Evolutionary conservation across 2,113 vertebrate species (phyloP), one percentile per base, ranked within the genome.

Genomic region (Conger conger): DNA sequence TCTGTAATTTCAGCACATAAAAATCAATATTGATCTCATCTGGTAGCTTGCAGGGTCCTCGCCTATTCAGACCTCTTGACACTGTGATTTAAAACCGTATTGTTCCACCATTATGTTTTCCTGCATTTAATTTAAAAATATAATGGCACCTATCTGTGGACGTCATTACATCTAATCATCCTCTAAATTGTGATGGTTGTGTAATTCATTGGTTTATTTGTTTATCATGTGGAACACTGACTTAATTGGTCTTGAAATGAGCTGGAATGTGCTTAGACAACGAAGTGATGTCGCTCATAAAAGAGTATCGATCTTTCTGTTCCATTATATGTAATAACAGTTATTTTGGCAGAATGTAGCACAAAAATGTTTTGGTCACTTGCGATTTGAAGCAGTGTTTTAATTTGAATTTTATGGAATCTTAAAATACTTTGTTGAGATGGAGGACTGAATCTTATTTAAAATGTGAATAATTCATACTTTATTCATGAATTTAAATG

Each of bases 21-120:
- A 79, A 79, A 79, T 37, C 35, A 20, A 79, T 79, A 79, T 40
- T 36, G 77, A 37, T 83, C 85, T 88, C 45, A 81, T 83, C 83
- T 53, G 79, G 17, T 80, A 38, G 50, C 53, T 80, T n/a, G 60
- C 63, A 27, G 20, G 35, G 20, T 50, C 50, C 77, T 68, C 36
- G 40, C 53, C 77, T 76, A 80, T 81, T 54, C 50, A 76, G 33
- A 76, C 82, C 15, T 38, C 30, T 80, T 45, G 42, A 57, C 45
- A 40, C 35, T 53, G 27, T 50, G 54, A 78, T 81, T 33, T 81
- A 81, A 77, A 76, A 20, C 37, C 11, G 36, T 40, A 79, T 79
- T 63, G 54, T 38, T 79, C 18, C 81, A 76, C 18, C 78, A 38
- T 40, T 81, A 27, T 68, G 18, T 30, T 79, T 79, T 37, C 37